These are phyloP conservation scores for Pseudomyrmex dendroicus DNA, from an alignment of 1,140 invertebrate species.

Conservation along the genomic window DNA sequence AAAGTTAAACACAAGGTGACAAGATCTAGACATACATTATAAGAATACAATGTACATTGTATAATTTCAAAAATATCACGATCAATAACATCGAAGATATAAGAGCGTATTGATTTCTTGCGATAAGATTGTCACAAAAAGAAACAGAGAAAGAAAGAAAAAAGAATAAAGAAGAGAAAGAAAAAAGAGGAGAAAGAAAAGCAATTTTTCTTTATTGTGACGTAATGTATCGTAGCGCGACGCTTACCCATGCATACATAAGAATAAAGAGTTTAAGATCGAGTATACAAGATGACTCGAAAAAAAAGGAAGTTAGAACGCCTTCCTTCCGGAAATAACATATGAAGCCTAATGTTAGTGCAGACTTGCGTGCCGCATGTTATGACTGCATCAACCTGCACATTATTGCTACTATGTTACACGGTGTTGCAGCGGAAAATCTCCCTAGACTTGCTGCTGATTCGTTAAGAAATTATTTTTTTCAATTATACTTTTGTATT, in stretches of 20 bases:
- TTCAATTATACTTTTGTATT: slow-evolving; percentile 11
- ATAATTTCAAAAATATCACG: slow-evolving; percentile 1
- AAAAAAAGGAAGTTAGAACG: slow-evolving; percentile 59
- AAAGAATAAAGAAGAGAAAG: neutral
- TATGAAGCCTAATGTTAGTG: slow-evolving; percentile 51
- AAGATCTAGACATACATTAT: neutral
- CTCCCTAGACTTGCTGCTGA: slow-evolving; percentile 29
- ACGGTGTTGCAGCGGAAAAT: slow-evolving; percentile 47
- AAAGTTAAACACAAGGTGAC: neutral
- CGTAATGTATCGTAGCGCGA: slow-evolving; percentile 22
- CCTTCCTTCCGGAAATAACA: slow-evolving; percentile 60
- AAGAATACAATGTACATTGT: neutral
- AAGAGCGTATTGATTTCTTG: neutral
- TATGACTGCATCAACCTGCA: slow-evolving; percentile 50
- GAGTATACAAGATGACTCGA: slow-evolving; percentile 41
- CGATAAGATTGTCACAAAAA: neutral
- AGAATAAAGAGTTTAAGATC: slow-evolving; percentile 65
- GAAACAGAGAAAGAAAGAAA: slow-evolving; percentile 5
- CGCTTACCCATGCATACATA: slow-evolving; percentile 53
- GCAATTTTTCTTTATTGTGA: slow-evolving; percentile 13
- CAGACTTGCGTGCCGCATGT: slow-evolving; percentile 62
- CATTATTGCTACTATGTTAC: slow-evolving; percentile 44
- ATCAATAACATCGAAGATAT: neutral
- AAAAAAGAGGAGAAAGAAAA: neutral
- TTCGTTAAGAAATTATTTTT: slow-evolving; percentile 1